These are phyloP conservation scores for Synchiropus splendidus DNA, from an alignment of 2,113 vertebrate genomes.

Conservation along the genomic window DNA sequence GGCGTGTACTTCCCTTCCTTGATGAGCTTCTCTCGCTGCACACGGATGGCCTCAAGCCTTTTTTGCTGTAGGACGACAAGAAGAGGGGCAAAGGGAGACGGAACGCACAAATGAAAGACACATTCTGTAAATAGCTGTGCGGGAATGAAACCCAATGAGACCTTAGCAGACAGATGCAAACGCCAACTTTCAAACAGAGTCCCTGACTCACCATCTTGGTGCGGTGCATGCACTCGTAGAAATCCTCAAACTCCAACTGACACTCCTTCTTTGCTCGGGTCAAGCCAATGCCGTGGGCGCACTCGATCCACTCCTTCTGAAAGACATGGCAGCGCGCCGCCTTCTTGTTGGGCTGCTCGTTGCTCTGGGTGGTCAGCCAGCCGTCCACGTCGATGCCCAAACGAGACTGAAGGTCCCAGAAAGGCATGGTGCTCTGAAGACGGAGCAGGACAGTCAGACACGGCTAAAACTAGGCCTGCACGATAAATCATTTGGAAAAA, in stretches of 20 bases:
- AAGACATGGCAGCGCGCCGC: constrained; percentile 76
- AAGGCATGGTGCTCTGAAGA: constrained; percentile 73
- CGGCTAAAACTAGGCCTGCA: too few relatives aligned
- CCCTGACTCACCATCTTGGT: constrained; percentile 70
- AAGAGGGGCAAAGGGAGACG: too few relatives aligned
- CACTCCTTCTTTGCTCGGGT: constrained; percentile 80
- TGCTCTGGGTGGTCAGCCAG: constrained; percentile 72
- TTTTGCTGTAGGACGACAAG: constrained; percentile 46
- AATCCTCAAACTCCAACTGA: constrained; percentile 79
- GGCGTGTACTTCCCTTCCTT: constrained; percentile 80
- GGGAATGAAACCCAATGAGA: too few relatives aligned
- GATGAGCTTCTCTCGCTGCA: constrained; percentile 76
- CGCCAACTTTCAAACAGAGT: too few relatives aligned
- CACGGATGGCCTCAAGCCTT: constrained; percentile 60
- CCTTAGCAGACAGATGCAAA: too few relatives aligned
- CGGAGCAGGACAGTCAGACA: too few relatives aligned
- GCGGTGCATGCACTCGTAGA: constrained; percentile 78
- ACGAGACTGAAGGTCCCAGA: constrained; percentile 72
- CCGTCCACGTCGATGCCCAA: constrained; percentile 75
- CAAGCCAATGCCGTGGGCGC: constrained; percentile 75
- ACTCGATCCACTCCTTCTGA: constrained; percentile 92
- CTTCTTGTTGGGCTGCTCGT: constrained; percentile 60
- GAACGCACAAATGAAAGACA: too few relatives aligned
- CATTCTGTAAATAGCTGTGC: too few relatives aligned
- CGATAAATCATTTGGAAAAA: too few relatives aligned